A percentile compares a stretch with the other conserved stretches of the same genome.
Evolutionary conservation across 1,140 invertebrate genomes (phyloP).

Genomic region (Elymnias hypermnestra): DNA sequence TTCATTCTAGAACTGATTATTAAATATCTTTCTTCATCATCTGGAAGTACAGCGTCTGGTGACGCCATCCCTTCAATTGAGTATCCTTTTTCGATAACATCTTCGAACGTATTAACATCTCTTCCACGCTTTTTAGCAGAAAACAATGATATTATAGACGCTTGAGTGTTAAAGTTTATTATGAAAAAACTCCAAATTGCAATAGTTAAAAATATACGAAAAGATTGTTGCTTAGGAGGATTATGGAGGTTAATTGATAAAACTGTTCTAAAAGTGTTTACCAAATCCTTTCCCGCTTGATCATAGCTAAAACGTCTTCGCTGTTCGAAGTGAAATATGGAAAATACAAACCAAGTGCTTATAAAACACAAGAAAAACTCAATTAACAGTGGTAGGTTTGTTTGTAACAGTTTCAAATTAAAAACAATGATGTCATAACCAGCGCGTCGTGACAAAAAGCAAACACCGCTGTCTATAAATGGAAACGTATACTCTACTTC

Average conservation of each 20-base stretch:
- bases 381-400: conserved; percentile 29
- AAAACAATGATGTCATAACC: conserved; percentile 53
- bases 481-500: conserved; percentile 50
- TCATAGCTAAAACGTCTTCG: conserved; percentile 34
- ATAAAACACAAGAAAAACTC: conserved; percentile 43
- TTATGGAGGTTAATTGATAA: conserved; percentile 46
- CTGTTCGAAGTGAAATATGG: conserved; percentile 43
- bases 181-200: conserved; percentile 60
- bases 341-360: conserved; percentile 53
- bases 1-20: conserved; percentile 52
- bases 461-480: conserved; percentile 56
- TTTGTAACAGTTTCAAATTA: conserved; percentile 38
- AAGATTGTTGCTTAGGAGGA: conserved; percentile 37
- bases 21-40: conserved; percentile 44
- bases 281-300: conserved; percentile 53
- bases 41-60: conserved; percentile 60
- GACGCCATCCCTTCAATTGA: conserved; percentile 60
- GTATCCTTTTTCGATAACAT: conserved; percentile 57
- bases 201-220: conserved; percentile 48
- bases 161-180: conserved; percentile 61
- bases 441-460: conserved; percentile 50
- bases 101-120: conserved; percentile 64
- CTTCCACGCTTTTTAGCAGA: conserved; percentile 54
- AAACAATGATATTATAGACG: conserved; percentile 64
- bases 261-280: conserved; percentile 47